These are phyloP conservation scores for Trematomus bernacchii DNA, from an alignment of 2,797 vertebrate species.

Conservation along the genomic window DNA sequence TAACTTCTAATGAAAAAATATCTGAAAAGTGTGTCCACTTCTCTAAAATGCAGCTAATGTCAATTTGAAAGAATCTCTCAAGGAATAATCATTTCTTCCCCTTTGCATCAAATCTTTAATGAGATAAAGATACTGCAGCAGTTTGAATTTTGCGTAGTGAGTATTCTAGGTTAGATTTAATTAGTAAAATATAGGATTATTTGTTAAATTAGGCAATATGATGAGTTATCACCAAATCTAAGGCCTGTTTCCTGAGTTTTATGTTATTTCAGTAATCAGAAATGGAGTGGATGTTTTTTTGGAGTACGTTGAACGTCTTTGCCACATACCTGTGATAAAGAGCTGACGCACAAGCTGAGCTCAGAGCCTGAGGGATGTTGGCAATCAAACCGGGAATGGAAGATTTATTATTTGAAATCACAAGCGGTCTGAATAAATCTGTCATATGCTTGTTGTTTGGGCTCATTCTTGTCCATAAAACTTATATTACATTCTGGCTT, in stretches of 20 bases:
- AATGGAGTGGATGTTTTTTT: constrained; percentile 11
- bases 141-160: background rate
- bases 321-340: constrained; percentile 33
- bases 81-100: background rate
- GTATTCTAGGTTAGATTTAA: background rate
- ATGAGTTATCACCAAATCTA: background rate
- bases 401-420: constrained; percentile 10
- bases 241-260: background rate
- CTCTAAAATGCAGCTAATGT: background rate
- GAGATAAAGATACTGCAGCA: background rate
- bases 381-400: background rate
- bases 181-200: background rate
- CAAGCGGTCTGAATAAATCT: background rate
- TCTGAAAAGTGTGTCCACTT: background rate
- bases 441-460: background rate
- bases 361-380: constrained; percentile 40
- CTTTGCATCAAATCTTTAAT: background rate
- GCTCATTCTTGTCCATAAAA: constrained; percentile 5
- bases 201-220: background rate
- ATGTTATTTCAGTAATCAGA: background rate
- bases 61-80: background rate
- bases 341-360: constrained; percentile 28
- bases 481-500: background rate
- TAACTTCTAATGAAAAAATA: background rate
- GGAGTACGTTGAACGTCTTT: background rate